phyloP scores from a whole-genome alignment of 2,888 invertebrate species.

The Melanophora roralis region DNA sequence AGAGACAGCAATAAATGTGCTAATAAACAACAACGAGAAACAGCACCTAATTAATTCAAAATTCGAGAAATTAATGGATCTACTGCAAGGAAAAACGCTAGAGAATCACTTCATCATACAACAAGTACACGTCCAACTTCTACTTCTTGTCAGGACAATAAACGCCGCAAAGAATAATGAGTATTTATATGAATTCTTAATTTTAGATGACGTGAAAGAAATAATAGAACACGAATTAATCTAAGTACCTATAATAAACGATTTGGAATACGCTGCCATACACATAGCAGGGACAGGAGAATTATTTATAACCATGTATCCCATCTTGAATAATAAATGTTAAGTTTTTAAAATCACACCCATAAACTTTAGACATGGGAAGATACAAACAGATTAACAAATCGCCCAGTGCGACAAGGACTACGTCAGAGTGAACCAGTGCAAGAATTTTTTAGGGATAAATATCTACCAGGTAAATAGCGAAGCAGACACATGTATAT shows the following conservation, averaged over 20 bases:
- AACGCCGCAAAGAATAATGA: not conserved
- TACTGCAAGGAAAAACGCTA: too few relatives aligned
- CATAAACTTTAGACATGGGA: constrained; percentile 1
- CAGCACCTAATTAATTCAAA: too few relatives aligned
- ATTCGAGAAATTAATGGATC: too few relatives aligned
- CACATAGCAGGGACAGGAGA: not conserved
- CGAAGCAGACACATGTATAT: not conserved
- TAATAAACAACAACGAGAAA: too few relatives aligned
- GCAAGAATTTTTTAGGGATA: not conserved
- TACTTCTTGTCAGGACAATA: not conserved
- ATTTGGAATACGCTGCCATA: not conserved
- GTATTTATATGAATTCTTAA: not conserved
- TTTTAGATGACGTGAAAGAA: not conserved
- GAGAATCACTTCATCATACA: too few relatives aligned
- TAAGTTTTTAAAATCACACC: constrained; percentile 3
- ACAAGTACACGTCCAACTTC: too few relatives aligned
- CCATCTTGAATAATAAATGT: constrained; percentile 14
- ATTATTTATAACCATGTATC: not conserved
- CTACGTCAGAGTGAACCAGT: not conserved
- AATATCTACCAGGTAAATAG: not conserved
- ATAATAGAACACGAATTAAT: not conserved
- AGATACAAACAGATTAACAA: not conserved
- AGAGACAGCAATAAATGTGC: too few relatives aligned
- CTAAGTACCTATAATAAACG: not conserved
- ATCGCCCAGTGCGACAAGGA: not conserved